A percentile compares a stretch with the other conserved stretches of the same genome.
phyloP scores from a whole-genome alignment of 2,113 vertebrate species.

The Halcyon malimbica region DNA sequence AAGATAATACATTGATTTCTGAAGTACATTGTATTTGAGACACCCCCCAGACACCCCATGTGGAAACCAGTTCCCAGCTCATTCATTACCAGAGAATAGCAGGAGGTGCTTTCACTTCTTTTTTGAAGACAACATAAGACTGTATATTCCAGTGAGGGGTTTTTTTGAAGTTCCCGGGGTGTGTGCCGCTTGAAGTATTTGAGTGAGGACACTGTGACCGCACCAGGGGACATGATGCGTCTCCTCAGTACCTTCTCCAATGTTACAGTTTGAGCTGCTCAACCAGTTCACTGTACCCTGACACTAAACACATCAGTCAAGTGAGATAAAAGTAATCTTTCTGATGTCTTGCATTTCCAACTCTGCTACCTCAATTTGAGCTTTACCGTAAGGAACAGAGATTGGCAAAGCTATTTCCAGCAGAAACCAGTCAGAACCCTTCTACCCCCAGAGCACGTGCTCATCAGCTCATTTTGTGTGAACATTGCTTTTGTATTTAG shows the following conservation, averaged over 20 bases:
- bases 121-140: not conserved
- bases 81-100: not conserved
- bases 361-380: not conserved
- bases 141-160: not conserved
- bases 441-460: not conserved
- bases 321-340: fast-evolving
- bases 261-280: not conserved
- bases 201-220: not conserved
- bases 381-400: not conserved
- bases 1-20: not conserved
- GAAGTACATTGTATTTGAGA: not conserved
- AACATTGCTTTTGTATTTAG: not conserved
- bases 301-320: not conserved
- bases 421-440: not conserved
- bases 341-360: not conserved
- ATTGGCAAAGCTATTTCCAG: not conserved
- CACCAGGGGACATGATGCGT: not conserved
- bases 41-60: not conserved
- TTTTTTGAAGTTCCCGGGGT: not conserved
- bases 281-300: not conserved
- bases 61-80: not conserved
- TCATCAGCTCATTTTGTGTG: not conserved
- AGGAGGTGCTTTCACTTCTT: not conserved
- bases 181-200: not conserved
- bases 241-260: not conserved